A percentile compares a stretch with the other conserved stretches of the same genome.
phyloP scores from a whole-genome alignment of 2,113 vertebrate species.

The Columba livia region DNA sequence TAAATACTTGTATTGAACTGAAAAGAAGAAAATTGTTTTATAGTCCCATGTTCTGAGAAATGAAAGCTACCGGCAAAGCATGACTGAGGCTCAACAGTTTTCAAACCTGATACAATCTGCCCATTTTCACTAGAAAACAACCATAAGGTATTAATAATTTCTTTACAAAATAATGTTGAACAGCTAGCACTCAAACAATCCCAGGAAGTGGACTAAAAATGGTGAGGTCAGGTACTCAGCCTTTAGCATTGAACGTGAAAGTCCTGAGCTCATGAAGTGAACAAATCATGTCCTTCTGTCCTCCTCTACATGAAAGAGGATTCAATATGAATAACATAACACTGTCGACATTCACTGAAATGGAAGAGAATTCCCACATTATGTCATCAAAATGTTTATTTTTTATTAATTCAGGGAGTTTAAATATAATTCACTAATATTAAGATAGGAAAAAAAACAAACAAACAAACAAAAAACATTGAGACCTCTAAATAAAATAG shows the following conservation, averaged over 20 bases:
- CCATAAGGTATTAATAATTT: neutral
- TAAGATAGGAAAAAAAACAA: neutral
- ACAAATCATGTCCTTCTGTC: neutral
- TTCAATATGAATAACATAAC: neutral
- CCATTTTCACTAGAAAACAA: neutral
- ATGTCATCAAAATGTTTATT: neutral
- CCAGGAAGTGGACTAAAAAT: neutral
- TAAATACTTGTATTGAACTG: neutral
- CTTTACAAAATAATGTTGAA: neutral
- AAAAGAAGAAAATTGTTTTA: neutral
- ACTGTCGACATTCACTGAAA: neutral
- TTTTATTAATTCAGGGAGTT: neutral
- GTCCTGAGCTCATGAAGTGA: neutral
- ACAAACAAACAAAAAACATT: neutral
- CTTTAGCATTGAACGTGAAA: neutral
- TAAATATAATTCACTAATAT: neutral
- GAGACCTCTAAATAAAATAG: neutral
- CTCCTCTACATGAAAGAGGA: neutral
- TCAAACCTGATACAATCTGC: neutral
- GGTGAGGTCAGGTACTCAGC: neutral
- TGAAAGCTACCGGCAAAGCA: neutral
- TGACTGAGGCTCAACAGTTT: neutral
- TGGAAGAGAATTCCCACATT: neutral
- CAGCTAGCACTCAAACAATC: neutral
- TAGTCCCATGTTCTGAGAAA: neutral